A percentile compares a stretch with the other conserved stretches of the same genome.
phyloP scores from a whole-genome alignment of 2,888 invertebrate genomes.

The Zootermopsis nevadensis region DNA sequence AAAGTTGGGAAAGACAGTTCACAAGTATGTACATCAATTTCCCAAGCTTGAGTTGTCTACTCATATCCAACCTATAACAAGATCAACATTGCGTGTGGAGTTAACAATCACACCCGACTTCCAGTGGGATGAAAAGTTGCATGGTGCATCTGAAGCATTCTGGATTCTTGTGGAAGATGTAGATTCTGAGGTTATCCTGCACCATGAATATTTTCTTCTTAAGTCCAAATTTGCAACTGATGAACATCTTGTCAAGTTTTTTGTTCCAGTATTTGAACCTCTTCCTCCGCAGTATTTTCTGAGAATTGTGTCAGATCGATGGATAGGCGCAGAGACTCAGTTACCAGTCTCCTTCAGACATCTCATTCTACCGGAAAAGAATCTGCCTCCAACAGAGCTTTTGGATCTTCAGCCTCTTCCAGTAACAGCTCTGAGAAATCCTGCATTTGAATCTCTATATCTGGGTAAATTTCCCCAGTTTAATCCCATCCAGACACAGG shows the following conservation, averaged over 20 bases:
- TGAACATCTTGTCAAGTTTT: slow-evolving; percentile 97
- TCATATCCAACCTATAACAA: slow-evolving; percentile 97
- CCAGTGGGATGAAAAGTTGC: slow-evolving; percentile 97
- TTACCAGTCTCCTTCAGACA: slow-evolving; percentile 98
- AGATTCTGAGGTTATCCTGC: slow-evolving; percentile 88
- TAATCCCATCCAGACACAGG: slow-evolving; percentile 99
- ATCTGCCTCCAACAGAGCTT: slow-evolving; percentile 96
- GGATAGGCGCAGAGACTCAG: slow-evolving; percentile 96
- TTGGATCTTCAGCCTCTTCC: slow-evolving; percentile 97
- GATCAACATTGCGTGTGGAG: slow-evolving; percentile 93
- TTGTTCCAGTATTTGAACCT: slow-evolving; percentile 98
- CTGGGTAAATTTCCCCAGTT: slow-evolving; percentile 89
- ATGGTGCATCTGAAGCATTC: slow-evolving; percentile 82
- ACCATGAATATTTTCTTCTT: slow-evolving; percentile 94
- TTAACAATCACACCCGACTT: slow-evolving; percentile 98
- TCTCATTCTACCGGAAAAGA: slow-evolving; percentile 97
- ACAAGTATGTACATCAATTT: slow-evolving; percentile 96
- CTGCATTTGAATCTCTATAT: slow-evolving; percentile 88
- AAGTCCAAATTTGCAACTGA: slow-evolving; percentile 95
- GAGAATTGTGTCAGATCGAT: slow-evolving; percentile 87
- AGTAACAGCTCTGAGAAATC: slow-evolving; percentile 89
- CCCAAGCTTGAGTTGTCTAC: slow-evolving; percentile 96
- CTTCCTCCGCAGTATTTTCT: slow-evolving; percentile 98
- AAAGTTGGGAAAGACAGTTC: slow-evolving; percentile 93
- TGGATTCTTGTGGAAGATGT: slow-evolving; percentile 91